phyloP scores from a whole-genome alignment of 2,888 invertebrate species.

The Tromatobia lineatoria region DNA sequence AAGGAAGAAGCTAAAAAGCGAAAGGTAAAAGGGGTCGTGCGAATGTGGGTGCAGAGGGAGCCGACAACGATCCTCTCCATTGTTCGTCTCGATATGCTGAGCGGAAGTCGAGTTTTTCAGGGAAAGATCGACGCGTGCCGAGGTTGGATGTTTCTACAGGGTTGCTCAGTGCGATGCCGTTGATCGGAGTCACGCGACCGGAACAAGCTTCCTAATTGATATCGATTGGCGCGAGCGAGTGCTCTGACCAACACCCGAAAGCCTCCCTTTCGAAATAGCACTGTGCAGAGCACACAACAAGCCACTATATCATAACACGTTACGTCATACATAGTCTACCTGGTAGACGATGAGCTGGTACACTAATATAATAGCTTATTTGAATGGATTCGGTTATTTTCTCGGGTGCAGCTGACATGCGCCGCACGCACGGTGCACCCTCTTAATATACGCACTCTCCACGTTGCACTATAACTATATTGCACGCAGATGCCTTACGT shows the following conservation, averaged over 20 bases:
- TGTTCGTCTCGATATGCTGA: constrained; percentile 66
- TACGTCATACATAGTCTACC: constrained; percentile 6
- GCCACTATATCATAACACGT: constrained; percentile 37
- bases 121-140: constrained; percentile 80
- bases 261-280: constrained; percentile 24
- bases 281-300: constrained; percentile 28
- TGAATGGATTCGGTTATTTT: constrained; percentile 37
- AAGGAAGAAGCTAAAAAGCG: constrained; percentile 35
- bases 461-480: constrained; percentile 20
- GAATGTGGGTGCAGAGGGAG: constrained; percentile 30
- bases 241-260: constrained; percentile 65
- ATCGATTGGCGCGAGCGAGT: constrained; percentile 79
- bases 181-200: constrained; percentile 82
- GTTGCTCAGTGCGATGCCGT: constrained; percentile 63
- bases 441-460: neutral
- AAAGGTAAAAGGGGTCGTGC: constrained; percentile 59
- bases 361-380: constrained; percentile 33
- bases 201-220: constrained; percentile 85
- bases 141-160: constrained; percentile 71
- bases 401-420: constrained; percentile 41
- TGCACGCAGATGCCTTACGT: constrained; percentile 28
- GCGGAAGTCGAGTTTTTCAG: constrained; percentile 77
- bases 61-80: constrained; percentile 51
- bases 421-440: constrained; percentile 40
- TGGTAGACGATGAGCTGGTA: constrained; percentile 32